Evolutionary conservation across 2,797 vertebrate species (phyloP).

Genomic region (Mus minutoides): DNA sequence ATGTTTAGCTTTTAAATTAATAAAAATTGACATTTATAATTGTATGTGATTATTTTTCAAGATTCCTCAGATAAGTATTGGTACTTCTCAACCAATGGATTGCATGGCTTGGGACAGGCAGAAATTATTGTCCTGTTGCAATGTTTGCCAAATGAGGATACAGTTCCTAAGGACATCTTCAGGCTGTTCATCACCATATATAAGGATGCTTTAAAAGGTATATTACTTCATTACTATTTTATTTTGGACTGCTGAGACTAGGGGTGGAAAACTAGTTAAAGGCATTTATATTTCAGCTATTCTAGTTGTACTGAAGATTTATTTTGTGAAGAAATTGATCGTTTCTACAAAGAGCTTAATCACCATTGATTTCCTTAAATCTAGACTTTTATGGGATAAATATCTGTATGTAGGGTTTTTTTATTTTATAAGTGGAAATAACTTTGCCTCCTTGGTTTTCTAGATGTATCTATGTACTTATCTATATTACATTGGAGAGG

Average conservation of each 20-base stretch:
- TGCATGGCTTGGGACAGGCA: conserved; percentile 95
- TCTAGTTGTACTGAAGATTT: conserved; percentile 4
- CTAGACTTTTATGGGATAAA: conserved; percentile 47
- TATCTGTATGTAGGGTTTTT: conserved; percentile 25
- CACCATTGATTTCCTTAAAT: conserved; percentile 11
- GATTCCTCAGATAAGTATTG: conserved; percentile 93
- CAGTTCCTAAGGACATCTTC: conserved; percentile 93
- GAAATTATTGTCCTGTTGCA: conserved; percentile 94
- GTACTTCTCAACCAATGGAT: conserved; percentile 95
- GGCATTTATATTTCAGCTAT: neutral
- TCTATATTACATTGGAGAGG: neutral
- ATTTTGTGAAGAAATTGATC: conserved; percentile 43
- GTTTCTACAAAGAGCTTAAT: conserved; percentile 38
- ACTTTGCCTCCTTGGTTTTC: conserved; percentile 12
- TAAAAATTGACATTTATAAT: conserved; percentile 66
- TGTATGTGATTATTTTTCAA: conserved; percentile 82
- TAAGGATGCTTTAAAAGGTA: conserved; percentile 95
- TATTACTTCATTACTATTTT: conserved; percentile 75
- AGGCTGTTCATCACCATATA: conserved; percentile 93
- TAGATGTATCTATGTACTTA: conserved; percentile 6
- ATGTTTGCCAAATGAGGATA: conserved; percentile 92
- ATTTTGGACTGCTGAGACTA: conserved; percentile 35
- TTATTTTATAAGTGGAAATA: conserved; percentile 37
- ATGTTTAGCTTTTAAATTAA: conserved; percentile 61
- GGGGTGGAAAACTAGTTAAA: conserved; percentile 15